Conservation (phyloP, 35 echinoderm and acorn worm genomes). For the Patiria miniata region DNA sequence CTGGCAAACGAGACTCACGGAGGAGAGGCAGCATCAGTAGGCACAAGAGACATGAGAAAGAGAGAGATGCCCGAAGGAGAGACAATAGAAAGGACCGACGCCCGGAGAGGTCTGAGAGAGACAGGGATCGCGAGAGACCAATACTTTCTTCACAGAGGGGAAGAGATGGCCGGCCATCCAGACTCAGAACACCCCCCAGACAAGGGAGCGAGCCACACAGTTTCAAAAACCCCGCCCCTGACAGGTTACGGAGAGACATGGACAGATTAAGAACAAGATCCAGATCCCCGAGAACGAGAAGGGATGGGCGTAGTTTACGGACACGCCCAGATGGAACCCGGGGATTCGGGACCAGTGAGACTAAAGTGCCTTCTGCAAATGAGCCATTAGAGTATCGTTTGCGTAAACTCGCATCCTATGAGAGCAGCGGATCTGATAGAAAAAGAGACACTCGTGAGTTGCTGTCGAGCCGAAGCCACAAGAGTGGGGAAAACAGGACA, state of each 20-base stretch:
- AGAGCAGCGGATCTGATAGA: background rate
- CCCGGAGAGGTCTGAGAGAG: background rate
- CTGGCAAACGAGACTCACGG: background rate
- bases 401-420: background rate
- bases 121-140: constrained; percentile 13
- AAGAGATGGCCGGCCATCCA: background rate
- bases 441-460: background rate
- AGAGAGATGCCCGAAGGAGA: background rate
- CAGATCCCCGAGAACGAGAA: background rate
- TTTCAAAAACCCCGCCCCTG: background rate
- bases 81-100: background rate
- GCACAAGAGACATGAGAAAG: constrained; percentile 22
- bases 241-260: background rate
- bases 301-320: background rate
- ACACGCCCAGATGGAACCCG: constrained; percentile 15
- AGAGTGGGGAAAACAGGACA: background rate
- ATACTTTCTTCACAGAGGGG: background rate
- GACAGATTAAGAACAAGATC: constrained; percentile 17
- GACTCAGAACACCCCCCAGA: background rate
- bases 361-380: constrained; percentile 13
- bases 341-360: background rate
- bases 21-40: constrained; percentile 35
- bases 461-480: background rate
- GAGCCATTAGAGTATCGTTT: background rate
- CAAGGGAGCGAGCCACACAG: background rate